These are phyloP conservation scores for Escarpia spicata DNA, from an alignment of 2,888 invertebrate genomes.

Conservation along the genomic window DNA sequence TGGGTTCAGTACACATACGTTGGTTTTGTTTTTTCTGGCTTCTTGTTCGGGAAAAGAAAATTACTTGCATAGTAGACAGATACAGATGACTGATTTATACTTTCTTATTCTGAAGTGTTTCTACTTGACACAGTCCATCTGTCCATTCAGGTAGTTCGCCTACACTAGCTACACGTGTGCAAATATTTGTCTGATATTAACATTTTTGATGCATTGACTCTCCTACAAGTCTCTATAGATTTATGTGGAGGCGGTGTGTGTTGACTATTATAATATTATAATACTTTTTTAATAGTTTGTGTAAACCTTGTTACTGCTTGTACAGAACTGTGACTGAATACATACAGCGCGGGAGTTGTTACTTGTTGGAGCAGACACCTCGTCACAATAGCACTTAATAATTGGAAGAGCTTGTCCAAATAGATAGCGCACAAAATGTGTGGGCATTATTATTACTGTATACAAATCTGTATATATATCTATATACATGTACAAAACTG, in stretches of 20 bases:
- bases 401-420: not conserved
- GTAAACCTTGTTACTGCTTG: not conserved
- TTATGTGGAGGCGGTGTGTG: not conserved
- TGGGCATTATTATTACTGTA: too few species aligned
- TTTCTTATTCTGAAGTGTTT: not conserved
- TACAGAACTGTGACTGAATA: not conserved
- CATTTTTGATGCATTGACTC: not conserved
- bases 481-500: too few species aligned
- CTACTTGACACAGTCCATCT: not conserved
- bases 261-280: too few species aligned
- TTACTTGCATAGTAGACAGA: not conserved
- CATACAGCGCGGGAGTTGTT: not conserved
- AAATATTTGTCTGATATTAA: not conserved
- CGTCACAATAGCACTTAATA: not conserved
- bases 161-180: not conserved
- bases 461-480: too few species aligned
- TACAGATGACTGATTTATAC: not conserved
- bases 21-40: too few species aligned
- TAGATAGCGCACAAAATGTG: too few species aligned
- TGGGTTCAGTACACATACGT: too few species aligned
- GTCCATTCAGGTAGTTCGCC: not conserved
- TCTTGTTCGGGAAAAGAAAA: not conserved
- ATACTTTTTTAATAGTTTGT: not conserved
- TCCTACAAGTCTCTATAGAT: not conserved
- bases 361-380: not conserved